Conservation (phyloP, 2,113 vertebrate genomes). For the Pipra filicauda region DNA sequence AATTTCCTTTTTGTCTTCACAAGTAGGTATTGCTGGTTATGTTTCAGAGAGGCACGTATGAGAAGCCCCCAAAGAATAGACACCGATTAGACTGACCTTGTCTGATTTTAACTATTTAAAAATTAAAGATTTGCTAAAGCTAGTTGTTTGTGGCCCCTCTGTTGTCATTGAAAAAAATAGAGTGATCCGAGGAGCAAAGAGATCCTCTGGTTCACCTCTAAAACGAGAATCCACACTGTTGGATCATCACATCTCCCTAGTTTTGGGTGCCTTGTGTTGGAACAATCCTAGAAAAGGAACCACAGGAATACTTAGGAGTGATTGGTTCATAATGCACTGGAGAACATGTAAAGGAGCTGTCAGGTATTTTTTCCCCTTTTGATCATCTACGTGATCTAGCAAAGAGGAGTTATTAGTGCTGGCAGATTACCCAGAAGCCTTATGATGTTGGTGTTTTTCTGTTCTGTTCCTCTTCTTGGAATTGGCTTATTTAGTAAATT, state of each 20-base stretch:
- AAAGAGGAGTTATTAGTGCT: not conserved
- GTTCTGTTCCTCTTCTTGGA: not conserved
- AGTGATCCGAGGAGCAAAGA: not conserved
- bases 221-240: not conserved
- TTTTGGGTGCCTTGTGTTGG: not conserved
- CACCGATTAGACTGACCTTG: not conserved
- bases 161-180: not conserved
- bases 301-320: not conserved
- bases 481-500: not conserved
- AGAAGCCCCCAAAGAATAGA: not conserved
- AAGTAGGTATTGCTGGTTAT: not conserved
- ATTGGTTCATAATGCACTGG: not conserved
- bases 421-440: not conserved
- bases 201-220: not conserved
- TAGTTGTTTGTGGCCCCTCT: too few species aligned
- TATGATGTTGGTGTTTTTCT: not conserved
- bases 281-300: not conserved
- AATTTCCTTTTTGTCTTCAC: not conserved
- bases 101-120: not conserved
- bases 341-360: not conserved
- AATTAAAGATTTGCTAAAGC: not conserved
- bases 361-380: not conserved
- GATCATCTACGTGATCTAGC: not conserved
- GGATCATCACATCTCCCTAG: not conserved
- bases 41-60: not conserved